These are phyloP conservation scores for Galerucella nymphaeae DNA, from an alignment of 2,888 invertebrate species.

Conservation along the genomic window DNA sequence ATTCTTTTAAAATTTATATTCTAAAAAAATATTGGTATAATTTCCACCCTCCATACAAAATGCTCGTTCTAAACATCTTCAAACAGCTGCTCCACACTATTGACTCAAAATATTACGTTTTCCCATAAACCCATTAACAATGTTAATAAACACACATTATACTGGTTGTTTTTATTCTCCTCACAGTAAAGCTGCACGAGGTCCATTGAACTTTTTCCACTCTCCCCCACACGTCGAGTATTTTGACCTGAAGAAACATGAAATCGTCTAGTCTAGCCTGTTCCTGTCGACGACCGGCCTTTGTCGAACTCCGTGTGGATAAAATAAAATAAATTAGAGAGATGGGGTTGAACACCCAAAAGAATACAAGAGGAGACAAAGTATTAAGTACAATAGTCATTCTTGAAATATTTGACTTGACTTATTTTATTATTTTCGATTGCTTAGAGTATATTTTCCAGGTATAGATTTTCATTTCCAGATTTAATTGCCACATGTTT, in stretches of 20 bases:
- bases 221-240: constrained; percentile 26
- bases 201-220: constrained; percentile 31
- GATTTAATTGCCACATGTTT: too few relatives aligned
- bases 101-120: background rate
- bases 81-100: background rate
- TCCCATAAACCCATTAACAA: background rate
- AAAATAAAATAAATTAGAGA: constrained; percentile 1
- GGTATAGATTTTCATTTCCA: too few relatives aligned
- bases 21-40: too few relatives aligned
- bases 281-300: constrained; percentile 20
- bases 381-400: too few relatives aligned
- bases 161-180: background rate
- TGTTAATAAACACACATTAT: constrained; percentile 3
- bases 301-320: constrained; percentile 8
- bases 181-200: background rate
- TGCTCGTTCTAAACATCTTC: background rate
- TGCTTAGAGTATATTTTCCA: too few relatives aligned
- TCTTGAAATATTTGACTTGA: too few relatives aligned
- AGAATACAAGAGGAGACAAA: too few relatives aligned
- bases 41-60: too few relatives aligned
- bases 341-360: constrained; percentile 3
- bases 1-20: too few relatives aligned
- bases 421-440: too few relatives aligned
- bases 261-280: constrained; percentile 24
- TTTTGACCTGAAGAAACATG: constrained; percentile 31